Base-by-base conservation (phyloP, 1,140 invertebrate genomes). In the Pinna nobilis region DNA sequence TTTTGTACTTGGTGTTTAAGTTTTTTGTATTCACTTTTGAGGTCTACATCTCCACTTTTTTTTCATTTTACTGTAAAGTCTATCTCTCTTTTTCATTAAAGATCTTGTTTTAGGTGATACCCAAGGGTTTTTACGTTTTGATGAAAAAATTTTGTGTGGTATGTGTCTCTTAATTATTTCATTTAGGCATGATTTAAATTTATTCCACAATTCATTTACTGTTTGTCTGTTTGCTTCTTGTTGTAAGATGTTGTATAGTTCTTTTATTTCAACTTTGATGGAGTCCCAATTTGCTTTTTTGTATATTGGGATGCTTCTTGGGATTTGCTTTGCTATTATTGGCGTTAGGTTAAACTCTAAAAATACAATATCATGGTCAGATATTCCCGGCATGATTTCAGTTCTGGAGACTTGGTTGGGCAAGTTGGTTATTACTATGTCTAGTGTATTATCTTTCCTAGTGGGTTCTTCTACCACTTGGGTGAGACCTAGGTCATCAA, bases 381-480 rank as follows among this genome's bases (percentile, higher is more conserved):
- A 51, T 23, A 51, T 51, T 7, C 49, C n/a, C 13, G 49, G 49
- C 30, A 28, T 51, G 13, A 7, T 51, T 51, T n/a, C n/a, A n/a
- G 9, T 25, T 20, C 6, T 15, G 23, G 1, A 20, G 9, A 6
- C 49, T 3, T 51, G 49, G 23, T 51, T 4, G 49, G 49, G 28
- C n/a, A 51, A 25, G 1, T 51, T 51, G 9, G 49, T 70, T 32
- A 64, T 41, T 11, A 66, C 25, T 13, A 70, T 15, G 32, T 76
- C 60, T 47, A 66, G 60, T n/a, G 20, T 70, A 35, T 66, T 75
- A 25, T 33, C 50, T 50, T 50, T 25, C n/a, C 71, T 67, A 15
- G 71, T 74, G n/a, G 55, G 64, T 60, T 61, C 59, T 1, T 76
- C 64, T 6, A 76, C 68, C 37, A 70, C 9, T 71, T 55, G 69